A percentile compares a stretch with the other conserved stretches of the same genome.
phyloP scores from a whole-genome alignment of 2,113 vertebrate species.

The Microtus pennsylvanicus region DNA sequence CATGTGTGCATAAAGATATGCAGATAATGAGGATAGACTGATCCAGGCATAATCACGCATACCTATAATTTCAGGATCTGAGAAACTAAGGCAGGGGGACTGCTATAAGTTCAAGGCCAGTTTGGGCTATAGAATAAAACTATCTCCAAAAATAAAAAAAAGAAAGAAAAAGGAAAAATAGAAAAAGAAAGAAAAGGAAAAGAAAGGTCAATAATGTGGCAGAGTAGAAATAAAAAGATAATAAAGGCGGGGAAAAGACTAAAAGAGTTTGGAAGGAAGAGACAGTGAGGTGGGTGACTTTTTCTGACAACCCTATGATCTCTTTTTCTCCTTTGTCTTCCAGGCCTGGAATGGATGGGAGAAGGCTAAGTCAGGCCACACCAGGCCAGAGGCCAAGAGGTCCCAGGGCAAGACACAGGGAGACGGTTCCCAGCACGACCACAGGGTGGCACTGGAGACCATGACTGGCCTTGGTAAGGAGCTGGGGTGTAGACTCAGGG shows the following conservation, averaged over 20 bases:
- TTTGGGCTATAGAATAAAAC: background rate
- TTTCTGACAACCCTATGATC: too few relatives aligned
- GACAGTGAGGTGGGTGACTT: background rate
- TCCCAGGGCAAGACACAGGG: background rate
- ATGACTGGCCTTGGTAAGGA: background rate
- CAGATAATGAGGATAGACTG: background rate
- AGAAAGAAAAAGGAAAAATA: too few relatives aligned
- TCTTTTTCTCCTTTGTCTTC: background rate
- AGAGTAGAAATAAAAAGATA: background rate
- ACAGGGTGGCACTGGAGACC: constrained; percentile 86
- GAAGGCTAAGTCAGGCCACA: background rate
- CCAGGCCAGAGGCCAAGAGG: constrained; percentile 17
- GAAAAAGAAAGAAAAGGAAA: too few relatives aligned
- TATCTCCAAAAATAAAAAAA: background rate
- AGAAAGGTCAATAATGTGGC: background rate
- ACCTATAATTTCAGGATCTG: background rate
- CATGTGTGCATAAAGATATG: rapidly evolving
- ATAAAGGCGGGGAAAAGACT: background rate
- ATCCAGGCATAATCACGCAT: background rate
- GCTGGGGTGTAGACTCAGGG: background rate
- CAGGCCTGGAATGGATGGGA: background rate
- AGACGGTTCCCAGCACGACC: constrained; percentile 73
- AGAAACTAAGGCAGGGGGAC: background rate
- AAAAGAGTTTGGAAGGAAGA: background rate
- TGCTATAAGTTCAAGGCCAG: background rate